Percentiles rank a stretch among this genome's conserved stretches.
Evolutionary conservation across 2,888 invertebrate genomes (phyloP).

Genomic region (Bellardia pandia): DNA sequence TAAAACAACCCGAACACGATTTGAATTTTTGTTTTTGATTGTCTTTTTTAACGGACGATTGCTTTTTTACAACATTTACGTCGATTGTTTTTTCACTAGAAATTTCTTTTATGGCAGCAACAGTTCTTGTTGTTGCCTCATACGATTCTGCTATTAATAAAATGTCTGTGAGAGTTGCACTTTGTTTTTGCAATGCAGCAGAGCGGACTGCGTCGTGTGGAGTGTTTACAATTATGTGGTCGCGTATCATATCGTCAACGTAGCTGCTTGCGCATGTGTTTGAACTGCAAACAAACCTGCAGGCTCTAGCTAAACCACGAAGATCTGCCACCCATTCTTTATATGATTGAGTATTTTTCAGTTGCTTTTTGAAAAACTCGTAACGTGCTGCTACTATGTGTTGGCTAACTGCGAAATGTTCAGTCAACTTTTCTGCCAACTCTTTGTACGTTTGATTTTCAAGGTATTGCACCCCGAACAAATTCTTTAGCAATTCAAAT

Average conservation of each 20-base stretch:
- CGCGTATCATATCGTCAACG: constrained; percentile 71
- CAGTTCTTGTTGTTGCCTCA: constrained; percentile 69
- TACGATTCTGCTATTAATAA: constrained; percentile 68
- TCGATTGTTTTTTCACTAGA: constrained; percentile 36
- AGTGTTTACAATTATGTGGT: constrained; percentile 67
- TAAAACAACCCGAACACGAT: constrained; percentile 61
- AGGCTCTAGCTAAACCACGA: constrained; percentile 70
- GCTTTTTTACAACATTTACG: constrained; percentile 12
- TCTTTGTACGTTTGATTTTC: constrained; percentile 47
- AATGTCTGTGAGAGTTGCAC: constrained; percentile 66
- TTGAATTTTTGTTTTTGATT: constrained; percentile 39
- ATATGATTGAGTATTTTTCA: constrained; percentile 66
- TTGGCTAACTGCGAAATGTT: constrained; percentile 65
- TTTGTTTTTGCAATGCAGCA: constrained; percentile 69
- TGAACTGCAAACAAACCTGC: constrained; percentile 65
- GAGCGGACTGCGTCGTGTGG: constrained; percentile 70
- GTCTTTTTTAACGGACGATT: neutral
- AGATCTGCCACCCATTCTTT: constrained; percentile 72
- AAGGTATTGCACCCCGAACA: constrained; percentile 61
- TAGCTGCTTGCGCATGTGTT: constrained; percentile 58
- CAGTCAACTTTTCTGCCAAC: constrained; percentile 63
- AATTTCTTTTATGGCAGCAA: constrained; percentile 57
- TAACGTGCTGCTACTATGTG: constrained; percentile 69
- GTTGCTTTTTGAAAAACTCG: constrained; percentile 65
- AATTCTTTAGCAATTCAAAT: constrained; percentile 70